Percentiles rank a stretch among this genome's conserved stretches.
Evolutionary conservation across 2,797 vertebrate genomes (phyloP).

Genomic region (Pangasius sanitwongsei): DNA sequence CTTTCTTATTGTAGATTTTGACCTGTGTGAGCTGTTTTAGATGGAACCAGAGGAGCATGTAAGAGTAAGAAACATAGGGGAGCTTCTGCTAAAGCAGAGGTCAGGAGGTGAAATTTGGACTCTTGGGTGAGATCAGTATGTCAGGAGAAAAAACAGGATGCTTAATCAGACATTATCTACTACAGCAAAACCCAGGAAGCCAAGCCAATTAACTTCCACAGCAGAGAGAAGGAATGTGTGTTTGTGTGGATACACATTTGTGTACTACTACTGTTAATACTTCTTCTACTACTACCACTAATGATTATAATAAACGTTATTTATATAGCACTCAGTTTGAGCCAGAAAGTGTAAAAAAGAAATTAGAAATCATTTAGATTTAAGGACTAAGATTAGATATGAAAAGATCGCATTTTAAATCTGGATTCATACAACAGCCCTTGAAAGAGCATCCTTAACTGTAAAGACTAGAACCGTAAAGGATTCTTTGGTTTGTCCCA

Average conservation of each 20-base stretch:
- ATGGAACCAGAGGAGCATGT: neutral
- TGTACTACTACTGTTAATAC: neutral
- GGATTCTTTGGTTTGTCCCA: neutral
- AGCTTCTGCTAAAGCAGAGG: neutral
- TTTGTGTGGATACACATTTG: neutral
- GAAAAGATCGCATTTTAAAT: neutral
- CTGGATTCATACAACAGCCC: neutral
- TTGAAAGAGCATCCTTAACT: neutral
- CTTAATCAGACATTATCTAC: neutral
- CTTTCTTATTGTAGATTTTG: neutral
- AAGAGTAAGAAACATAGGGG: neutral
- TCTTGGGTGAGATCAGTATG: neutral
- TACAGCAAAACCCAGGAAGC: neutral
- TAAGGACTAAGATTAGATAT: neutral
- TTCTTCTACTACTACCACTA: neutral
- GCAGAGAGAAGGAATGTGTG: neutral
- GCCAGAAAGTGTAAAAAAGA: no score
- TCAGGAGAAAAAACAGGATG: neutral
- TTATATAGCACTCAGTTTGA: neutral
- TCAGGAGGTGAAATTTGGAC: neutral
- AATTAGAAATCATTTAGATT: neutral
- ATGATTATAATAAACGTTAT: neutral
- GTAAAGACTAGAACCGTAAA: neutral
- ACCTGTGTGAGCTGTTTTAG: neutral
- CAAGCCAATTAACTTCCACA: neutral